Percentiles rank a stretch among this genome's conserved stretches.
Evolutionary conservation across 2,113 vertebrate genomes (phyloP).

Genomic region (Dicaeum eximium): DNA sequence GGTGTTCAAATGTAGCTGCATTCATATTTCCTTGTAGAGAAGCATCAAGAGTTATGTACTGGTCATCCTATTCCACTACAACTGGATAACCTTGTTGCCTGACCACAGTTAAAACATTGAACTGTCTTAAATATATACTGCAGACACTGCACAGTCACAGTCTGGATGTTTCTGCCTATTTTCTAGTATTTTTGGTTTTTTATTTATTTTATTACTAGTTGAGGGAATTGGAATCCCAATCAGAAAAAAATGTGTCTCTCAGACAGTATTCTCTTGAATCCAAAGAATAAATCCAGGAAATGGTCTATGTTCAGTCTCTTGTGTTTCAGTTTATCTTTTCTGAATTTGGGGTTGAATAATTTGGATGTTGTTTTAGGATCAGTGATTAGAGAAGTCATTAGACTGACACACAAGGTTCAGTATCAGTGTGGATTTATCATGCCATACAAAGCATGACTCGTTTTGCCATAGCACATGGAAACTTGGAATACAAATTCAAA

Average conservation of each 20-base stretch:
- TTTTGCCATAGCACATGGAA: neutral
- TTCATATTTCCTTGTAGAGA: neutral
- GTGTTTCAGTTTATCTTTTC: neutral
- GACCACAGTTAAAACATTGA: neutral
- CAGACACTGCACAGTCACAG: neutral
- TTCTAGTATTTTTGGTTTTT: rapidly evolving
- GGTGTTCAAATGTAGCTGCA: neutral
- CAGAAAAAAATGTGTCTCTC: neutral
- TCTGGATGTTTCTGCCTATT: neutral
- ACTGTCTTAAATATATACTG: neutral
- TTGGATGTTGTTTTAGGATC: neutral
- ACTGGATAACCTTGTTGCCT: neutral
- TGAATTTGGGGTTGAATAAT: neutral
- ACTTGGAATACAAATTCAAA: neutral
- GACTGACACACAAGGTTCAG: neutral
- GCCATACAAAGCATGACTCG: neutral
- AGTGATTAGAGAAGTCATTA: neutral
- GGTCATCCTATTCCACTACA: neutral
- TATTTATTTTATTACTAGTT: neutral
- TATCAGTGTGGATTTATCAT: neutral
- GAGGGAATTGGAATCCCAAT: neutral
- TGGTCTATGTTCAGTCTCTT: neutral
- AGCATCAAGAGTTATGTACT: neutral
- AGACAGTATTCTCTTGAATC: neutral
- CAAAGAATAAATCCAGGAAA: neutral